Conservation (phyloP, 1,140 invertebrate genomes). For the Cylas formicarius region DNA sequence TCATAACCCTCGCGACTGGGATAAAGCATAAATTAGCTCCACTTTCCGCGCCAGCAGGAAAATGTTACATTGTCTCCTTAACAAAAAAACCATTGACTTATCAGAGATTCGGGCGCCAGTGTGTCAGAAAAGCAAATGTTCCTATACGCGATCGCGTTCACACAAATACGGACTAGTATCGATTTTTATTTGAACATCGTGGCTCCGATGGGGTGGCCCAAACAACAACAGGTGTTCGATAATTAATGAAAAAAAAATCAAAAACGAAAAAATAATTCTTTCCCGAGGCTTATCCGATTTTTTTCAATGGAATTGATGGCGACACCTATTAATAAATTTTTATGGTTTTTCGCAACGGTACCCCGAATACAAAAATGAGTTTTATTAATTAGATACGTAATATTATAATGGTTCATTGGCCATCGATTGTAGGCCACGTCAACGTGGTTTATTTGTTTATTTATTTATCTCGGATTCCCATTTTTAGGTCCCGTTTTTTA, state of each 20-base stretch:
- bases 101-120: slow-evolving; percentile 11
- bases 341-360: slow-evolving; percentile 30
- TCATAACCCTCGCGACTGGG: too few relatives aligned
- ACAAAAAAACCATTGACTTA: slow-evolving; percentile 19
- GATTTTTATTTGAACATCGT: too few relatives aligned
- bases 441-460: slow-evolving; percentile 10
- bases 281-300: too few relatives aligned
- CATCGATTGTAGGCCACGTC: slow-evolving; percentile 20
- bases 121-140: too few relatives aligned
- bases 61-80: slow-evolving; percentile 9
- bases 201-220: too few relatives aligned
- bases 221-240: too few relatives aligned
- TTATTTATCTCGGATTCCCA: slow-evolving; percentile 20
- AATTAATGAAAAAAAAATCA: too few relatives aligned
- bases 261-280: too few relatives aligned
- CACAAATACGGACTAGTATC: too few relatives aligned
- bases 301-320: slow-evolving; percentile 35
- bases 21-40: too few relatives aligned
- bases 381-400: slow-evolving; percentile 31
- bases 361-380: slow-evolving; percentile 25
- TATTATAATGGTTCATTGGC: slow-evolving; percentile 25
- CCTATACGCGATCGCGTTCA: too few relatives aligned
- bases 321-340: slow-evolving; percentile 41
- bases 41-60: too few relatives aligned
- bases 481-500: slow-evolving; percentile 18